Base-by-base conservation (phyloP, 1,140 invertebrate species). In the Papilio polyxenes region DNA sequence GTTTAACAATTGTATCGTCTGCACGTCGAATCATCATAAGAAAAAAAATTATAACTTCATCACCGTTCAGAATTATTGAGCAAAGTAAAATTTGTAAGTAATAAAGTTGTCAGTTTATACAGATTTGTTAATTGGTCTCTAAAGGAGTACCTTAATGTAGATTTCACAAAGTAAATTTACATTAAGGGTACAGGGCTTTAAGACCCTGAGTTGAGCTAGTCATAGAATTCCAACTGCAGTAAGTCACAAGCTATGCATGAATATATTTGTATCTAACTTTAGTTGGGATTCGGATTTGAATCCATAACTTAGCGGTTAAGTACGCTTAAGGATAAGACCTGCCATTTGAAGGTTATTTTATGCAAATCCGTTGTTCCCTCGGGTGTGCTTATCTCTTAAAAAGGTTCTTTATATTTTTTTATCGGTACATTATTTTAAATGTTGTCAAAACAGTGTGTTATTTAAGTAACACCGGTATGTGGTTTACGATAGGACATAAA, bases 261-360 rank as follows among this genome's bases (percentile, higher is more conserved):
- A 31, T 65, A 37, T 31, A 72, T 20, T 40, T 31, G 65, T 69
- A 72, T 62, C n/a, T 17, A 37, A 37, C 62, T 69, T 69, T 15
- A 40, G 65, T 72, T 17, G 65, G 65, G 31, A 72, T 72, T 40
- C 11, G 23, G 65, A 40, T 72, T 72, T 72, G 31, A 72, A 40
- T 72, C 65, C 65, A 72, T 37, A 72, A 72, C 11, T 37, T 37
- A 72, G 11, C 31, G 31, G 65, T 37, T 72, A 72, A 72, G 65
- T 72, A 72, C 13, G 23, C 31, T 72, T 72, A 72, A 72, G 65
- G 65, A 72, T 72, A 72, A 72, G 65, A 72, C 65, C 31, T 72
- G 31, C 31, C 13, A 72, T 72, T 72, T 15, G 65, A 4, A 15
- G 65, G 23, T 40, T 72, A 72, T 72, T 72, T 72, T 40, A 72